Conservation (phyloP, 1,140 invertebrate species). For the Drosophila seguyi region DNA sequence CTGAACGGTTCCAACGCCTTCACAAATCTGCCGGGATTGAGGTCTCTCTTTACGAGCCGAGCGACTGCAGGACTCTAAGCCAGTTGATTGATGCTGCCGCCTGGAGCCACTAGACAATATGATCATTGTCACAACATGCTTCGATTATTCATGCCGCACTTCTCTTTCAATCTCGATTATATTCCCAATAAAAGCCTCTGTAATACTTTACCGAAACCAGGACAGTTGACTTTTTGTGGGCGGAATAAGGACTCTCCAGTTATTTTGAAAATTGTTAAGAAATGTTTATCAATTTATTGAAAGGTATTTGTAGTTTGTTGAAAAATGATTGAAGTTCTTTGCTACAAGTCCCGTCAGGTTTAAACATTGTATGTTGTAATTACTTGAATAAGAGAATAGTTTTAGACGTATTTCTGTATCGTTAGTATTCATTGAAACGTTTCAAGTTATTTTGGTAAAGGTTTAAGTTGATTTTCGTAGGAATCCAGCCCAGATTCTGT, state of each 20-base stretch:
- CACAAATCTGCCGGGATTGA: slow-evolving; percentile 66
- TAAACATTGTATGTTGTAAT: slow-evolving; percentile 52
- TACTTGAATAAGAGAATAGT: slow-evolving; percentile 69
- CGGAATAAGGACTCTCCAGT: not conserved
- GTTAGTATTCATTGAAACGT: slow-evolving; percentile 65
- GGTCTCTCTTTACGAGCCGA: slow-evolving; percentile 64
- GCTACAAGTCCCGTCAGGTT: slow-evolving; percentile 49
- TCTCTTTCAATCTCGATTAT: not conserved
- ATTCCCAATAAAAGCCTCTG: slow-evolving; percentile 41
- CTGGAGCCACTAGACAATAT: slow-evolving; percentile 69
- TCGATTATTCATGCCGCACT: slow-evolving; percentile 40
- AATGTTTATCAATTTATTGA: slow-evolving; percentile 65
- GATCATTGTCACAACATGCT: slow-evolving; percentile 47
- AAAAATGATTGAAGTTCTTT: slow-evolving; percentile 79
- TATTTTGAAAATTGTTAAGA: slow-evolving; percentile 62
- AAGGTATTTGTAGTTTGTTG: slow-evolving; percentile 56
- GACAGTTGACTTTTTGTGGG: not conserved
- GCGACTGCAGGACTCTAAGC: slow-evolving; percentile 53
- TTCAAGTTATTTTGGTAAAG: slow-evolving; percentile 61
- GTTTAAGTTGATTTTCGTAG: slow-evolving; percentile 46
- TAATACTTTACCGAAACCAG: slow-evolving; percentile 16
- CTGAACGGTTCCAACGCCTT: slow-evolving; percentile 37
- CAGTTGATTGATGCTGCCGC: slow-evolving; percentile 68
- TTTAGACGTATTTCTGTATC: slow-evolving; percentile 60
- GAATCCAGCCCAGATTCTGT: slow-evolving; percentile 51